These are phyloP conservation scores for Argyresthia albistria DNA, from an alignment of 2,888 invertebrate genomes.

Conservation along the genomic window DNA sequence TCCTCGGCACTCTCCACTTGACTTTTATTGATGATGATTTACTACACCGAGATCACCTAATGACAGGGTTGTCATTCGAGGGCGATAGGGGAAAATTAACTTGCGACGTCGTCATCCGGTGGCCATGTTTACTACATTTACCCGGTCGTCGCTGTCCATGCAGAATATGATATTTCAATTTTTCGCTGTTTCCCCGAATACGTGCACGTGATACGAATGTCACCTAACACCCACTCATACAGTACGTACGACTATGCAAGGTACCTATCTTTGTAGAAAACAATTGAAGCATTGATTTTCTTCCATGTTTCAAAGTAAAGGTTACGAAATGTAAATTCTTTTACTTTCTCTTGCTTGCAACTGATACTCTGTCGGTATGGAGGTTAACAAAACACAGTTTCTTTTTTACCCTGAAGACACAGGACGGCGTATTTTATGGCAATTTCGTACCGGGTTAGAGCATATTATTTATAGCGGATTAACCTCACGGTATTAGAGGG, in stretches of 20 bases:
- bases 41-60: neutral
- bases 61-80: conserved; percentile 1
- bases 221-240: neutral
- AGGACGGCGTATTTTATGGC: neutral
- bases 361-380: conserved; percentile 49
- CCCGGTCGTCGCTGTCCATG: neutral
- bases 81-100: neutral
- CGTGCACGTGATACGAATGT: neutral
- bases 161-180: no score
- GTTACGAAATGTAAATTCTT: conserved; percentile 49
- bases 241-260: neutral
- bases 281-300: conserved; percentile 31
- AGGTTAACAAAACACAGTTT: conserved; percentile 65
- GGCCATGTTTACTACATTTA: neutral
- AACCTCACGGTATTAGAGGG: no score
- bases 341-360: conserved; percentile 58
- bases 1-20: neutral
- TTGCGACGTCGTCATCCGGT: neutral
- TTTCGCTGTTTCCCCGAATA: no score
- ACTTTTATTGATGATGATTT: conserved; percentile 11
- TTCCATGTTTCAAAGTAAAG: conserved; percentile 37
- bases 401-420: conserved; percentile 24
- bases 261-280: conserved; percentile 19
- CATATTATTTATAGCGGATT: no score
- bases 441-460: no score